Evolutionary conservation across 2,797 vertebrate species (phyloP), one percentile per base, ranked within the genome.

Genomic region (Coregonus ussuriensis): DNA sequence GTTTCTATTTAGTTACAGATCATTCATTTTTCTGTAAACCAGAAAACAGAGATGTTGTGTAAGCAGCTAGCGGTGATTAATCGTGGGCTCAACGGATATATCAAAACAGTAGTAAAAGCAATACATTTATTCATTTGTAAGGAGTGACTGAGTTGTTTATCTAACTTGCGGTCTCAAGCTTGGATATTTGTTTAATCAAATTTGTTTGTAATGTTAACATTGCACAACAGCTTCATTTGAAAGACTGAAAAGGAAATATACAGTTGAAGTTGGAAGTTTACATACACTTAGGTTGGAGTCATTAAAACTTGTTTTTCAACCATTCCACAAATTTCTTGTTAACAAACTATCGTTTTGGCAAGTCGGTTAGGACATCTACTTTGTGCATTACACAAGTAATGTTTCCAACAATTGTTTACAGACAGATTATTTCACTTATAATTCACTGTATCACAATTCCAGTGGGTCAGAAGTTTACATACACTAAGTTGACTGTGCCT

Each of bases 91-190:
- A 87, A 83, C 85, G 81, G 62, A 75, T 71, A 84, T 5, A 86
- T 88, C 85, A 91, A 92, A 90, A 91, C 88, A 90, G 73, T 81
- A 86, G 91, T 88, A 90, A 88, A 88, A 87, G 78, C 81, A 83
- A 69, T 65, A 47, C 83, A 83, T 81, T 70, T 78, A 86, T 73
- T 88, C 83, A 88, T 85, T 87, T 85, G 90, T 86, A 84, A 86
- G 84, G 86, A 86, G 87, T 78, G 79, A 73, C 41, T 1, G 69
- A 82, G 81, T 82, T 92, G 90, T 92, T 91, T 91, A 86, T 90
- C 78, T 77, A 87, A 86, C 75, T 75, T 0, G 47, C 78, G 81
- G 76, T 90, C 84, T 82, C 47, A 74, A 56, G 78, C 81, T 84
- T 77, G 75, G 72, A 83, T 85, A 83, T 92, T 90, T 86, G 85